Evolutionary conservation across 2,113 vertebrate species (phyloP).

Genomic region (Oncorhynchus clarkii): DNA sequence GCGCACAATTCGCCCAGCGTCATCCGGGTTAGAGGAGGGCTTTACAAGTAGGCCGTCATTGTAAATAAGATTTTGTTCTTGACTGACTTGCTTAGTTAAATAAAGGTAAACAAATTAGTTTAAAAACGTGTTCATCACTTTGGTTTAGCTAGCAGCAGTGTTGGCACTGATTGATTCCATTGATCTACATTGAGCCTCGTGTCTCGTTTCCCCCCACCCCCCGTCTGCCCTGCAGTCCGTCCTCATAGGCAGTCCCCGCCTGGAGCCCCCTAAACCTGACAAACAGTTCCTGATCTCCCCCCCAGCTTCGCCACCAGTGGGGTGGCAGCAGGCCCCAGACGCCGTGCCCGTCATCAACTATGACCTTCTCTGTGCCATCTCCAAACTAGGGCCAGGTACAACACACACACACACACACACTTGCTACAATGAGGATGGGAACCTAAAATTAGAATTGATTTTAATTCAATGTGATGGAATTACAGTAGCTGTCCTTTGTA

Average conservation of each 20-base stretch:
- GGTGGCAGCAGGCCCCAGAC: constrained; percentile 88
- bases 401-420: background rate
- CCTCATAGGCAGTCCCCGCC: constrained; percentile 87
- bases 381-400: constrained; percentile 92
- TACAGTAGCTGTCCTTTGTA: background rate
- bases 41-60: too few species aligned
- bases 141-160: too few species aligned
- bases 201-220: background rate
- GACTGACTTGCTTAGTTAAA: too few species aligned
- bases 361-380: constrained; percentile 90
- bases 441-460: too few species aligned
- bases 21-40: too few species aligned
- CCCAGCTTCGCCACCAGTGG: constrained; percentile 89
- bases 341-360: constrained; percentile 91
- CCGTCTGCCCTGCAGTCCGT: constrained; percentile 65
- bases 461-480: too few species aligned
- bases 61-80: too few species aligned
- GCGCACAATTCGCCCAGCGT: too few species aligned
- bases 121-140: too few species aligned
- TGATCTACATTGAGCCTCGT: background rate
- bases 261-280: constrained; percentile 92
- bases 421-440: background rate
- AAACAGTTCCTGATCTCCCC: constrained; percentile 97
- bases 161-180: too few species aligned
- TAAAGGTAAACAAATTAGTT: too few species aligned